Base-by-base conservation (phyloP, 2,888 invertebrate species). In the Teleogryllus oceanicus region DNA sequence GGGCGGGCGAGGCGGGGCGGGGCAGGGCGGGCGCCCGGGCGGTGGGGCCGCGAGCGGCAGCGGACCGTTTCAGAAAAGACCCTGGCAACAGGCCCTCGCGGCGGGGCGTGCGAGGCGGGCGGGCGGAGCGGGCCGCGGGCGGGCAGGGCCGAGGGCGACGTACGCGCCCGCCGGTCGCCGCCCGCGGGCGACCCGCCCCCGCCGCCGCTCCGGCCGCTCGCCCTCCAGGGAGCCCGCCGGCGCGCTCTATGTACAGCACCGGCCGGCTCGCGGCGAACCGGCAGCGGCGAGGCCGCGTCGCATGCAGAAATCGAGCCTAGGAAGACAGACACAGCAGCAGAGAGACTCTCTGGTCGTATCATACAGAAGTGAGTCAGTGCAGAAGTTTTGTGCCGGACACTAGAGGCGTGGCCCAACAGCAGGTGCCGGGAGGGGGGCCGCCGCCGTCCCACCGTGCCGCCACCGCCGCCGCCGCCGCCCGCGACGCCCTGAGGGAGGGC, bases 351-450 rank as follows among this genome's bases (percentile, higher is more conserved):
- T 62, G 62, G 62, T 62, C 62, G 62, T 18, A 62, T 62, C 13
- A 62, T 62, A 62, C 62, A 62, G 37, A 37, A 37, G 62, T 62
- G 62, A 62, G 62, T 62, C 62, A 62, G 62, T 62, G 62, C 62
- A 62, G 62, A 62, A 62, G 62, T 62, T 62, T 18, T 18, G 62
- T 62, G 62, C 62, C 62, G 62, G 62, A 62, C 62, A 62, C 62
- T 62, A 62, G 62, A 62, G n/a, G 62, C 16, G 16, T 13, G n/a
- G 62, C 13, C 62, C 62, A 13, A 62, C n/a, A 18, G 62, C 62
- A 62, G 62, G 62, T 62, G 62, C 62, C 62, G 62, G 62, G 62
- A 62, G 62, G 62, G 62, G 62, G 62, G 62, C n/a, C 62, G 62
- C 62, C n/a, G 62, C 62, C 62, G 62, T n/a, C 62, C 16, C 62